Evolutionary conservation across 2,888 invertebrate species (phyloP).

Genomic region (Bombyx huttoni): DNA sequence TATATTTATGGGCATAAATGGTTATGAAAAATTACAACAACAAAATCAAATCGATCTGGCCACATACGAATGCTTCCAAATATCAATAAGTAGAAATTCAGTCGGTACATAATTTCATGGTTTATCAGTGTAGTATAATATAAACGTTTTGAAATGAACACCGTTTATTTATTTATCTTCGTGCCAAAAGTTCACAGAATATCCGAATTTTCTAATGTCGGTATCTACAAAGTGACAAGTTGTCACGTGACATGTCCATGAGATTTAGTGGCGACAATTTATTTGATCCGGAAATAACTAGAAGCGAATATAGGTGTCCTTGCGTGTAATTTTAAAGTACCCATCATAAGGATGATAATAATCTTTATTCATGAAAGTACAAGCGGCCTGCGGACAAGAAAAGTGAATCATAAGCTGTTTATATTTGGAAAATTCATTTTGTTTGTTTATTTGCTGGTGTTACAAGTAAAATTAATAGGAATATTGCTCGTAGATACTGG

Average conservation of each 20-base stretch:
- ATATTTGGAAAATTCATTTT: slow-evolving; percentile 12
- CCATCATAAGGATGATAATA: slow-evolving; percentile 48
- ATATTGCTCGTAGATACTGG: background rate
- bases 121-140: background rate
- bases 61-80: no score
- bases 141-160: slow-evolving; percentile 6
- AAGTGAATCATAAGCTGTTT: slow-evolving; percentile 30
- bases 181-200: slow-evolving; percentile 43
- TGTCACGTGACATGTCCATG: slow-evolving; percentile 51
- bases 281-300: slow-evolving; percentile 62
- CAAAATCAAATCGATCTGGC: no score
- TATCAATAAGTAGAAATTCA: no score
- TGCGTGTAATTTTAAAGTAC: slow-evolving; percentile 50
- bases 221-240: slow-evolving; percentile 43
- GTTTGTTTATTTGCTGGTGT: slow-evolving; percentile 13
- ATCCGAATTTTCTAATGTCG: slow-evolving; percentile 45
- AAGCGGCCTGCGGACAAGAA: slow-evolving; percentile 29
- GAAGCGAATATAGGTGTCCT: slow-evolving; percentile 61
- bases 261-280: slow-evolving; percentile 56
- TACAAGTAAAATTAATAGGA: background rate
- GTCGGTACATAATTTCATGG: background rate
- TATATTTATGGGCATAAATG: no score
- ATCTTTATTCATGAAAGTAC: slow-evolving; percentile 20
- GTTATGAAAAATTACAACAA: no score
- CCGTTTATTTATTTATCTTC: background rate